Conservation (phyloP, 2,888 invertebrate genomes). For the Lepidochrysops patricia region DNA sequence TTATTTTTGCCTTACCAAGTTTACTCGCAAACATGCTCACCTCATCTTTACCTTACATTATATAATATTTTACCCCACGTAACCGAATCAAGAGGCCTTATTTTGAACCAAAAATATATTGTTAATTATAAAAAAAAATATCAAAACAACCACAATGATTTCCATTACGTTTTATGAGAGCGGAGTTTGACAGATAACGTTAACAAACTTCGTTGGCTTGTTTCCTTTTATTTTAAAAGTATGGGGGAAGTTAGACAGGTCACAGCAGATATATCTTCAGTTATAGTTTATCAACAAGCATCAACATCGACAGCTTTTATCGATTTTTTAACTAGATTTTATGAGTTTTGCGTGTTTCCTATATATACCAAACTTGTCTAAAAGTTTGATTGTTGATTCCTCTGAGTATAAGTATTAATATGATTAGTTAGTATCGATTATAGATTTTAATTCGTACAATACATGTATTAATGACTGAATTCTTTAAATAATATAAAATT, state of each 20-base stretch:
- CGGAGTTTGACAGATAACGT: background rate
- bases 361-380: no score
- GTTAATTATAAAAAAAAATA: background rate
- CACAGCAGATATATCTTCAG: background rate
- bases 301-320: background rate
- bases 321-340: no score
- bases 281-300: background rate
- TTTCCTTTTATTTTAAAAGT: slow-evolving; percentile 4
- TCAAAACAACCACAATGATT: background rate
- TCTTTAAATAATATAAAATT: no score
- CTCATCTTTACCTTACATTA: no score
- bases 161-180: slow-evolving; percentile 1
- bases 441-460: no score
- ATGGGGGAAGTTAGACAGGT: background rate
- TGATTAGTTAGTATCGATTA: no score
- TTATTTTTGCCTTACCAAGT: no score
- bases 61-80: background rate
- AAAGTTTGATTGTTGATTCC: no score
- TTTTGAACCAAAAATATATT: background rate
- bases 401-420: no score
- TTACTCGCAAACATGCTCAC: no score
- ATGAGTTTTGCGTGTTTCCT: no score
- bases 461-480: no score
- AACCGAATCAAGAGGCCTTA: background rate
- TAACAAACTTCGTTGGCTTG: background rate